Conservation (phyloP, 2,888 invertebrate genomes). For the Scaptomyza caliginosa region DNA sequence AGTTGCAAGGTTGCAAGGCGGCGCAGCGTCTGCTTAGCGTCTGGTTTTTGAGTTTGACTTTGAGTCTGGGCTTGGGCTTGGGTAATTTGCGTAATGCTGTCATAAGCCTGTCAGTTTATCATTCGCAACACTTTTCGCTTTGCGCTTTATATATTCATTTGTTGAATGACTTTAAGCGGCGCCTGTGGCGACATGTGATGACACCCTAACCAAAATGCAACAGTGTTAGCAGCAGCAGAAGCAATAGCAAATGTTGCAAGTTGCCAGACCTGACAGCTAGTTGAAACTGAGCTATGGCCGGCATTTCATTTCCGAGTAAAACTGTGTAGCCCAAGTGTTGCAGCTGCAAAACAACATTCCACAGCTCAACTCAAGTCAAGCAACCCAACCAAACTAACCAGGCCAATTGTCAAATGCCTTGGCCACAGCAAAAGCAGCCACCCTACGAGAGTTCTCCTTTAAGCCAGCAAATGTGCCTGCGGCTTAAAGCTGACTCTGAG, state of each 20-base stretch:
- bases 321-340: conserved; percentile 33
- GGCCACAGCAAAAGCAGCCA: conserved; percentile 37
- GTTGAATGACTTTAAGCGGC: conserved; percentile 43
- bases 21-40: conserved; percentile 40
- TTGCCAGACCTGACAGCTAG: conserved; percentile 33
- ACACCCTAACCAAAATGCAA: conserved; percentile 51
- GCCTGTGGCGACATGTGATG: conserved; percentile 63
- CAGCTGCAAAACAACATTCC: conserved; percentile 56
- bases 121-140: conserved; percentile 48
- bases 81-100: conserved; percentile 75
- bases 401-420: conserved; percentile 65
- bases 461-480: conserved; percentile 16
- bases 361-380: conserved; percentile 26
- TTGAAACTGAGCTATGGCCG: conserved; percentile 54
- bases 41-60: conserved; percentile 29
- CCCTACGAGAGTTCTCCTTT: conserved; percentile 52
- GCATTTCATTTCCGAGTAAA: conserved; percentile 66
- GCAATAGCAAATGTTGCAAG: neutral
- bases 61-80: conserved; percentile 41
- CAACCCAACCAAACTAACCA: conserved; percentile 34
- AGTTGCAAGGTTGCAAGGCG: neutral
- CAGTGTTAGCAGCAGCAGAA: neutral
- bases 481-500: conserved; percentile 2
- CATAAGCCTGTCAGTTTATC: conserved; percentile 78
- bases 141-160: conserved; percentile 36